Percentiles rank a stretch among this genome's conserved stretches.
These are phyloP conservation scores for Campylorhamphus procurvoides DNA, from an alignment of 2,113 vertebrate species.

Conservation along the genomic window DNA sequence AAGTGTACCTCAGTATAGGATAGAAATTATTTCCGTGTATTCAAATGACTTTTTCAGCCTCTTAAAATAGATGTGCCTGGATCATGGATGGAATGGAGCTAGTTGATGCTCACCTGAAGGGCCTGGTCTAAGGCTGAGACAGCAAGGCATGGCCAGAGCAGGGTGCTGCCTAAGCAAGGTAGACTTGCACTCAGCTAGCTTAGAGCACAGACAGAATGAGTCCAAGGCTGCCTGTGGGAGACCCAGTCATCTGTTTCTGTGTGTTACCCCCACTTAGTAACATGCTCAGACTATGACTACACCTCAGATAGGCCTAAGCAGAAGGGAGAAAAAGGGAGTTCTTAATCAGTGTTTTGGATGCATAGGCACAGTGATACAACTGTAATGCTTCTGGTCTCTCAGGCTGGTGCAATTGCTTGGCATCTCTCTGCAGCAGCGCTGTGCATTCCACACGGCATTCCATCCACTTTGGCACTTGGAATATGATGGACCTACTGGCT, in stretches of 20 bases:
- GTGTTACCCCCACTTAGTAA: background rate
- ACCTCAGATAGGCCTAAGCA: background rate
- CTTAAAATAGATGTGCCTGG: background rate
- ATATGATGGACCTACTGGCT: rapidly evolving
- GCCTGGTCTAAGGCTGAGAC: background rate
- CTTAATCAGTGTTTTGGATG: background rate
- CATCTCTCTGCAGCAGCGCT: background rate
- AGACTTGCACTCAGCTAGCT: background rate
- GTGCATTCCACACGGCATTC: background rate
- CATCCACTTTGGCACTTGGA: background rate
- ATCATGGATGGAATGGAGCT: background rate
- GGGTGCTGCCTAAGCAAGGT: background rate
- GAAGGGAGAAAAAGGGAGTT: background rate
- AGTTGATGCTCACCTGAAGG: background rate
- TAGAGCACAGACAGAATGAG: background rate
- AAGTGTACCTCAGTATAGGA: background rate
- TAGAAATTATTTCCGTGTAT: background rate
- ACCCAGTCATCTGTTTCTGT: background rate
- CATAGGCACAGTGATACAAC: background rate
- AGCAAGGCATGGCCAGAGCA: background rate
- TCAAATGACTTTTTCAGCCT: background rate
- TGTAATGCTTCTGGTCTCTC: background rate
- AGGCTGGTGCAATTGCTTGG: background rate
- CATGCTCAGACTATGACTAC: background rate
- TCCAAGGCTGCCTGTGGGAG: background rate